These are phyloP conservation scores for Hemibagrus wyckioides DNA, from an alignment of 2,113 vertebrate species.

Conservation along the genomic window DNA sequence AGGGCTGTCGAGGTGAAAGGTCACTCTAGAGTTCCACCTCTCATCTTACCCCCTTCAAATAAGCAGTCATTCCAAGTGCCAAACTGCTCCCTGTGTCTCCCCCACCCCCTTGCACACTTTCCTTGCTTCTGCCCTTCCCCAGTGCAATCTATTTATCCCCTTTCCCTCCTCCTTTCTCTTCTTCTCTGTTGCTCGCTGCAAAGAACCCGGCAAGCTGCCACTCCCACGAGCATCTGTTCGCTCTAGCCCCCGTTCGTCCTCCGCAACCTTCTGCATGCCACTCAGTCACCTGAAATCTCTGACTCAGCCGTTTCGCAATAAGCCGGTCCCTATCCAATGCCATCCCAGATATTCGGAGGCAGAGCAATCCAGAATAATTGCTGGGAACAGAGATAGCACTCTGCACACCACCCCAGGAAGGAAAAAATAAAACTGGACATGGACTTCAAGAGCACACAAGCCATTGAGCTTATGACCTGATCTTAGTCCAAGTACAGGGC, in stretches of 20 bases:
- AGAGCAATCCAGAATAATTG: not conserved
- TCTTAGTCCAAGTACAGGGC: not conserved
- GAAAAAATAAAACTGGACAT: not conserved
- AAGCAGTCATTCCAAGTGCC: conserved; percentile 27
- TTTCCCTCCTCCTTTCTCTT: conserved; percentile 29
- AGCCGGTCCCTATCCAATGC: not conserved
- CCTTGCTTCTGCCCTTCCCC: conserved; percentile 14
- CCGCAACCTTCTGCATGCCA: conserved; percentile 27
- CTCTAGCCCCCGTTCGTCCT: conserved; percentile 31
- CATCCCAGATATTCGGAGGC: not conserved
- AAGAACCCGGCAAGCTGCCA: conserved; percentile 36
- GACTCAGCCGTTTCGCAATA: conserved; percentile 18
- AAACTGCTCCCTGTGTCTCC: conserved; percentile 13
- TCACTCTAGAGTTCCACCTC: conserved; percentile 22
- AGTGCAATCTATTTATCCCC: conserved; percentile 25
- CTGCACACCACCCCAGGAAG: not conserved
- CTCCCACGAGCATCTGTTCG: conserved; percentile 54
- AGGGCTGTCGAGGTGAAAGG: conserved; percentile 33
- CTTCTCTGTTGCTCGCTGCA: conserved; percentile 31
- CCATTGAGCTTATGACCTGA: not conserved
- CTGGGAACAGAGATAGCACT: not conserved
- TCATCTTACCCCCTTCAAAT: conserved; percentile 33
- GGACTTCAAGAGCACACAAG: not conserved
- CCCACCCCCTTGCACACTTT: conserved; percentile 23
- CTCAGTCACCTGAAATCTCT: conserved; percentile 28